Conservation (phyloP, 2,113 vertebrate species). For the Otocyon megalotis region DNA sequence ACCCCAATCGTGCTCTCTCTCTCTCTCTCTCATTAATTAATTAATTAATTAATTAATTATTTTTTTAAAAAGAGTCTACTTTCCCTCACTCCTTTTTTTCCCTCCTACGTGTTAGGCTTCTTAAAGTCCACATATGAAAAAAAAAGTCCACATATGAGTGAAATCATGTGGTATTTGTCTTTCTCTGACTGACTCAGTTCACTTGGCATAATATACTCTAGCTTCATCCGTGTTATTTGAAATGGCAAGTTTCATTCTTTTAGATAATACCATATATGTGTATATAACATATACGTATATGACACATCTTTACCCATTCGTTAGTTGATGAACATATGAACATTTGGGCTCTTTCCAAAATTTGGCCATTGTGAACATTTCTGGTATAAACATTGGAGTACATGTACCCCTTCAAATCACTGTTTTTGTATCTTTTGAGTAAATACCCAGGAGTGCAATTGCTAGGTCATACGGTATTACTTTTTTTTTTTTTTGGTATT, state of each 20-base stretch:
- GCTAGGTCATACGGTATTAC: background rate
- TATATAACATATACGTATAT: background rate
- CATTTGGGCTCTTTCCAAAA: background rate
- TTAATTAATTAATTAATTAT: too few relatives aligned
- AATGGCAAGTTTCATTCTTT: background rate
- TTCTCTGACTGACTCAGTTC: background rate
- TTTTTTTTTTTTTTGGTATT: background rate
- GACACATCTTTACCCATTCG: background rate
- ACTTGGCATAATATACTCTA: background rate
- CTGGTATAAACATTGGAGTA: background rate
- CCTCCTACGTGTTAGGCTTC: background rate
- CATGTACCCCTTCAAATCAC: background rate
- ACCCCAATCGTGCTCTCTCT: background rate
- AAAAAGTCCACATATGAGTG: background rate
- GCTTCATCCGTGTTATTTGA: background rate
- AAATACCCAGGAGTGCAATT: background rate
- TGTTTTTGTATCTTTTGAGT: background rate
- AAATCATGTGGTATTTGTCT: background rate
- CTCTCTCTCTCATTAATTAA: background rate
- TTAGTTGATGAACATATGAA: background rate
- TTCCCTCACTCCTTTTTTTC: background rate
- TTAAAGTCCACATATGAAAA: background rate
- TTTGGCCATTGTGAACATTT: background rate
- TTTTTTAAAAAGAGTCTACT: background rate
- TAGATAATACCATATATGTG: background rate